phyloP scores from a whole-genome alignment of 2,888 invertebrate genomes.

The Eustalomyia histrio region DNA sequence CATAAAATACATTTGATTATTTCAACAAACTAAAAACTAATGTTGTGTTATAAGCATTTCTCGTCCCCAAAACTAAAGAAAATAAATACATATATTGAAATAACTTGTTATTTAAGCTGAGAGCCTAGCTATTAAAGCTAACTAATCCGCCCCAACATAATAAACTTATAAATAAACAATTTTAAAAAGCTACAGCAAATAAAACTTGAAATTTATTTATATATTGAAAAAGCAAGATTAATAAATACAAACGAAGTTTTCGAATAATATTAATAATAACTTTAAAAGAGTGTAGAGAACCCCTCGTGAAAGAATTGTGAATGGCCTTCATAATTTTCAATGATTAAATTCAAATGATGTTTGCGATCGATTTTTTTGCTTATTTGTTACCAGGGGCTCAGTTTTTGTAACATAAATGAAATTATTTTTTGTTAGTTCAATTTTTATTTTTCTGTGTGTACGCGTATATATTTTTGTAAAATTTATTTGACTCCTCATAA shows the following conservation, averaged over 20 bases:
- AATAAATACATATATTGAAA: not conserved
- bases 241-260: not conserved
- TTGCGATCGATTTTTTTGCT: constrained; percentile 40
- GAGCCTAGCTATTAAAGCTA: constrained; percentile 73
- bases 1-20: constrained; percentile 28
- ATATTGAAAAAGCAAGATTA: too few species aligned
- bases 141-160: constrained; percentile 73
- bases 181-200: not conserved
- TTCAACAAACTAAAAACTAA: constrained; percentile 21
- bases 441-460: not conserved
- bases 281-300: not conserved
- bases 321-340: not conserved
- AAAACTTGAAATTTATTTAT: not conserved
- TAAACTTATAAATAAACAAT: constrained; percentile 2
- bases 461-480: not conserved
- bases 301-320: not conserved
- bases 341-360: constrained; percentile 13
- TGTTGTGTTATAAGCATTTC: not conserved
- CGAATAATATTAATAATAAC: not conserved
- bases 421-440: constrained; percentile 1
- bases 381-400: constrained; percentile 25
- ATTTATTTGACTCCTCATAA: constrained; percentile 9
- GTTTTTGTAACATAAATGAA: not conserved
- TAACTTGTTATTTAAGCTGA: constrained; percentile 66
- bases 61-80: not conserved